Conservation (phyloP, 2,888 invertebrate species). For the Coleophora flavipennella region DNA sequence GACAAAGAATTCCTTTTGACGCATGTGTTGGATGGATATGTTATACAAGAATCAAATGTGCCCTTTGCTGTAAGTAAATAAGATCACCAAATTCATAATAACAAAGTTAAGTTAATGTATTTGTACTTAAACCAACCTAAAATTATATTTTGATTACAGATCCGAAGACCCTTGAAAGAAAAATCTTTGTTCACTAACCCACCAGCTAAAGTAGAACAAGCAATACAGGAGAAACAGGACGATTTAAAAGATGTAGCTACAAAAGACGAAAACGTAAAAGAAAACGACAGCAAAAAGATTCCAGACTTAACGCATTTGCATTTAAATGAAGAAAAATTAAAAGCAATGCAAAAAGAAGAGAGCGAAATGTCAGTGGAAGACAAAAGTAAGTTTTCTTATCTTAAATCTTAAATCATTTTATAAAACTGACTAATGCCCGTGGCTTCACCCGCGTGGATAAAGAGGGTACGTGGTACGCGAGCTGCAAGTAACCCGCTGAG, state of each 20-base stretch:
- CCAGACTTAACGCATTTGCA: slow-evolving; percentile 19
- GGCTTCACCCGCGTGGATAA: no score
- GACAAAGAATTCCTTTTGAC: slow-evolving; percentile 39
- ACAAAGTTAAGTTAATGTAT: neutral
- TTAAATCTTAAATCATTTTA: slow-evolving; percentile 1
- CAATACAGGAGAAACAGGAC: slow-evolving; percentile 3
- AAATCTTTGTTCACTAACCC: slow-evolving; percentile 23
- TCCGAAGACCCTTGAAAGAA: slow-evolving; percentile 44
- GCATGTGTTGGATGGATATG: slow-evolving; percentile 58
- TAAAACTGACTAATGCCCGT: no score
- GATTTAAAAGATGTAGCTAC: neutral
- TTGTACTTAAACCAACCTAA: neutral
- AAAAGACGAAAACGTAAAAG: slow-evolving; percentile 14
- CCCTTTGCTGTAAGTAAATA: slow-evolving; percentile 55
- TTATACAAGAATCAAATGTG: slow-evolving; percentile 61
- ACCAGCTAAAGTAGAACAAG: slow-evolving; percentile 7
- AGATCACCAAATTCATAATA: neutral
- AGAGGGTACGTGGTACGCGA: no score
- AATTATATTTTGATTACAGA: slow-evolving; percentile 8
- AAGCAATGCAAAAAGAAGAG: slow-evolving; percentile 14
- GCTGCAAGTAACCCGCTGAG: no score
- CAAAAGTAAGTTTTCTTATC: neutral
- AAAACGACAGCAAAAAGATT: slow-evolving; percentile 21
- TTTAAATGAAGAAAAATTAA: slow-evolving; percentile 13
- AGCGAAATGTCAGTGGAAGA: slow-evolving; percentile 3